Percentiles rank a stretch among this genome's conserved stretches.
Evolutionary conservation across 2,797 vertebrate species (phyloP).

Genomic region (Coregonus ussuriensis): DNA sequence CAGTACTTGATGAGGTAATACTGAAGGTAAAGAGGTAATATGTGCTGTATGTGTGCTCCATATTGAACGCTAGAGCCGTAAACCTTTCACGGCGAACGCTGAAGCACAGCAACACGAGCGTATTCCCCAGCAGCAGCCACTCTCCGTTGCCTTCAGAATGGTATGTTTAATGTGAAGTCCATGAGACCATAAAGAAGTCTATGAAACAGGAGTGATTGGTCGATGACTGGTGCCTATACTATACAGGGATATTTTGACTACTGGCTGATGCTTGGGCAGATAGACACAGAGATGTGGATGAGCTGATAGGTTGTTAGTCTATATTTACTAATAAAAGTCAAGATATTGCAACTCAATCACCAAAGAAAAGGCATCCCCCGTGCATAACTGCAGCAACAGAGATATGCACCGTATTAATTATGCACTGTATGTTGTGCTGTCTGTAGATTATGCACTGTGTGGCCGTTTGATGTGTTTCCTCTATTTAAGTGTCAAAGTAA

Average conservation of each 20-base stretch:
- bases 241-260: constrained; percentile 25
- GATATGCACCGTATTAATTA: too few relatives aligned
- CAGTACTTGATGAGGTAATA: too few relatives aligned
- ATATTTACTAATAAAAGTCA: too few relatives aligned
- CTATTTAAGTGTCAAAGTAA: too few relatives aligned
- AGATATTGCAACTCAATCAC: too few relatives aligned
- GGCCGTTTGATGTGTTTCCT: too few relatives aligned
- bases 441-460: too few relatives aligned
- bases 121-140: background rate
- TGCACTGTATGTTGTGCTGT: too few relatives aligned
- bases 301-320: too few relatives aligned
- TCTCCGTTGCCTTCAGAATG: background rate
- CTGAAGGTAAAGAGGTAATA: background rate
- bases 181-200: constrained; percentile 37
- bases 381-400: too few relatives aligned
- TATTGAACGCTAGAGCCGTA: background rate
- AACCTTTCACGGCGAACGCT: background rate
- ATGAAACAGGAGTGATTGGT: constrained; percentile 24
- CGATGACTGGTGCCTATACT: constrained; percentile 26
- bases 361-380: too few relatives aligned
- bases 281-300: background rate
- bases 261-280: background rate
- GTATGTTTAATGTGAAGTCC: constrained; percentile 25
- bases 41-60: background rate
- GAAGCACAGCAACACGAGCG: background rate